Base-by-base conservation (phyloP, 2,888 invertebrate genomes). In the Chloroclystis v-ata region DNA sequence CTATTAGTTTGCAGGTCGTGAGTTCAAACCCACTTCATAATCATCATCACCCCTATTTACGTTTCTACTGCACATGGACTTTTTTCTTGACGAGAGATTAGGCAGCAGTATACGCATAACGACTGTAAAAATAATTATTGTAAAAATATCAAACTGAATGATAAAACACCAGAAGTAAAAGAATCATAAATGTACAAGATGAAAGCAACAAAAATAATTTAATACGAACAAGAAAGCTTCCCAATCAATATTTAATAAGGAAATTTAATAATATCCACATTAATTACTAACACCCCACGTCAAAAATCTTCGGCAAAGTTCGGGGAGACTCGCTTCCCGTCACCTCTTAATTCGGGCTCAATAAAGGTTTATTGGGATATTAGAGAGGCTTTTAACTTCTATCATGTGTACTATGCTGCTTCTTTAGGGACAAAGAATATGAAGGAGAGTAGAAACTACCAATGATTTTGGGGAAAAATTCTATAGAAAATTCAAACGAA, bases 291-390 rank as follows among this genome's bases (percentile, higher is more conserved):
- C 56, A 57, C 54, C 57, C 50, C 49, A 60, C 59, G 40, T 55
- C 52, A 51, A 52, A 57, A 55, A 51, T 58, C 49, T 40, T 63
- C 65, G 65, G 60, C 60, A 59, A 65, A 60, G 64, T 66, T 65
- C 67, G 59, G 56, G 48, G 49, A 56, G 43, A 62, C 58, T 68
- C 69, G 69, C 59, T 69, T 69, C 63, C 61, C 67, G 66, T 47
- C 68, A 67, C 63, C 49, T 49, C 49, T 69, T 65, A 70, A 69
- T 64, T 71, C 67, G 68, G 61, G 69, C 73, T 70, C 74, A 71
- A 74, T 74, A 71, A 71, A 70, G 72, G 56, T 70, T 72, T 72
- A 72, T 72, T 72, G 67, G 69, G 63, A 70, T 72, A 71, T 72
- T 72, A 72, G 68, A 63, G 59, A 57, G 61, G 63, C 72, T 70